Evolutionary conservation across 2,888 invertebrate species (phyloP).

Genomic region (Vanessa cardui): DNA sequence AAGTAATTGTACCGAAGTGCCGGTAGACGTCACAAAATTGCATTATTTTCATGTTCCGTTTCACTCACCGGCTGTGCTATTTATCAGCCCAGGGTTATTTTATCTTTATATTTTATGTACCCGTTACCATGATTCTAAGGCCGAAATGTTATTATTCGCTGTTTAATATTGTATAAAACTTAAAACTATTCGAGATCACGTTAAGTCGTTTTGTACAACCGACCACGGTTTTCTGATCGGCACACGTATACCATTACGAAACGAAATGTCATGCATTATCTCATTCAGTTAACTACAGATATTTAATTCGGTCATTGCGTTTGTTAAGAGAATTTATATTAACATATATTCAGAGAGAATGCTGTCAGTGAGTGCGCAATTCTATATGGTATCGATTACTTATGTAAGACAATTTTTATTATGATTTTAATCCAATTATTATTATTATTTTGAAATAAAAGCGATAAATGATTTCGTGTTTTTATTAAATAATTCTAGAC

Average conservation of each 20-base stretch:
- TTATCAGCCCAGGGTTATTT: constrained; percentile 24
- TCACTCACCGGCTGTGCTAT: constrained; percentile 29
- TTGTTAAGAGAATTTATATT: constrained; percentile 3
- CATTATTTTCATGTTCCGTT: constrained; percentile 57
- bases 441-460: too few relatives aligned
- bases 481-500: neutral
- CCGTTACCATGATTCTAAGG: constrained; percentile 13
- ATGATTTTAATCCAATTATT: too few relatives aligned
- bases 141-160: constrained; percentile 3
- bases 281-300: constrained; percentile 5
- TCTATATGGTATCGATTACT: neutral
- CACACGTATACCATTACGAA: constrained; percentile 12
- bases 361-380: constrained; percentile 8
- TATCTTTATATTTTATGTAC: constrained; percentile 21
- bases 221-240: neutral
- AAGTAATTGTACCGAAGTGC: constrained; percentile 54
- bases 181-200: constrained; percentile 4
- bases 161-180: neutral
- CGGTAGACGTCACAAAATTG: constrained; percentile 51
- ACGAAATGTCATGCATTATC: constrained; percentile 7
- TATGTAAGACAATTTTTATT: neutral
- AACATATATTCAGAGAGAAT: neutral
- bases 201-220: neutral
- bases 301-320: constrained; percentile 11
- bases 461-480: neutral